Conservation (phyloP, 2,888 invertebrate genomes). For the Parnassius apollo region DNA sequence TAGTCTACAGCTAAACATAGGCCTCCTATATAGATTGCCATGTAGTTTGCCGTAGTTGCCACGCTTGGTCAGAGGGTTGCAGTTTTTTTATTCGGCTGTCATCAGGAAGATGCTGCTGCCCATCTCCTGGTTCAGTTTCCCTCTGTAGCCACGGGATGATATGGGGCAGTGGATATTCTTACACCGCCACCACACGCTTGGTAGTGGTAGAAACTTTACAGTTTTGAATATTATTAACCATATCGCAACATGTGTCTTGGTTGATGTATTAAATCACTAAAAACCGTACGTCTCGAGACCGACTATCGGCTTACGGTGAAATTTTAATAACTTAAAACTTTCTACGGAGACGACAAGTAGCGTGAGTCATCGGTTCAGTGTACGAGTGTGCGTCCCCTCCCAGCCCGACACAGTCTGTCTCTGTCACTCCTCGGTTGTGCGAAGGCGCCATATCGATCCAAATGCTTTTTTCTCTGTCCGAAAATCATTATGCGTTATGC, state of each 20-base stretch:
- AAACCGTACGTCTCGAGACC: constrained; percentile 53
- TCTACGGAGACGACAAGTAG: constrained; percentile 50
- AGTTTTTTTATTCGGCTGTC: too few species aligned
- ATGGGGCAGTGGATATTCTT: too few species aligned
- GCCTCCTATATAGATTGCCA: too few species aligned
- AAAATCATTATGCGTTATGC: constrained; percentile 8
- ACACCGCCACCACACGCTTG: too few species aligned
- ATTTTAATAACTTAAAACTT: constrained; percentile 74
- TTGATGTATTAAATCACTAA: constrained; percentile 46
- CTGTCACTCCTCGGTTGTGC: constrained; percentile 36
- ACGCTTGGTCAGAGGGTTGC: too few species aligned
- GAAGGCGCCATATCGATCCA: constrained; percentile 50
- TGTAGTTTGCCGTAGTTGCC: too few species aligned
- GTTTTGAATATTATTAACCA: not conserved
- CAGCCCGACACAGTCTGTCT: constrained; percentile 14
- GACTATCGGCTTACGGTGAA: constrained; percentile 70
- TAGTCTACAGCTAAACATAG: too few species aligned
- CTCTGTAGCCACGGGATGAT: too few species aligned
- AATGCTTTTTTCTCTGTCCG: constrained; percentile 28
- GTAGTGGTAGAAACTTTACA: too few species aligned
- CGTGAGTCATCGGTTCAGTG: constrained; percentile 26
- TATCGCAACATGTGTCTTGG: not conserved
- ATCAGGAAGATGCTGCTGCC: too few species aligned
- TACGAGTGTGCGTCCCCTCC: constrained; percentile 32
- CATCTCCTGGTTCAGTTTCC: too few species aligned